Percentiles rank a stretch among this genome's conserved stretches.
Conservation (phyloP, 2,888 invertebrate genomes). For the Anorthoa munda region DNA sequence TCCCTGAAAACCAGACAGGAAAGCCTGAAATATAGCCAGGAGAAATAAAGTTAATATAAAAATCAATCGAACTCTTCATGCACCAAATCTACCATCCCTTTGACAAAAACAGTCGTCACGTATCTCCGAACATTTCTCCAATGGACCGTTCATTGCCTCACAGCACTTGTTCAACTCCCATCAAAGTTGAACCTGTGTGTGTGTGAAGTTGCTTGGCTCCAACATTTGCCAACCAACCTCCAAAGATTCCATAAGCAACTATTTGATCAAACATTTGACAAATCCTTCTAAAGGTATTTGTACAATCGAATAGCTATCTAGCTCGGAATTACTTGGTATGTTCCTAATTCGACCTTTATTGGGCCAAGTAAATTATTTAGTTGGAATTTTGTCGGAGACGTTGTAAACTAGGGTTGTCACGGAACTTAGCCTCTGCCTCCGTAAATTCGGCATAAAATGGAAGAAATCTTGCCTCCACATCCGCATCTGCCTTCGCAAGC, state of each 20-base stretch:
- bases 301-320: conserved; percentile 71
- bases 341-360: conserved; percentile 33
- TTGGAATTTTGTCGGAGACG: conserved; percentile 2
- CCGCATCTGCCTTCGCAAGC: background rate
- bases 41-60: background rate
- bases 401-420: background rate
- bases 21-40: no score
- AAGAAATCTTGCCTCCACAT: background rate
- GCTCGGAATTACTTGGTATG: conserved; percentile 64
- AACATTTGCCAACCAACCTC: conserved; percentile 59
- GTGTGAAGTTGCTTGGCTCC: conserved; percentile 48
- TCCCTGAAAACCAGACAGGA: background rate
- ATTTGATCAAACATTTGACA: conserved; percentile 73
- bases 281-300: conserved; percentile 71
- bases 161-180: conserved; percentile 5
- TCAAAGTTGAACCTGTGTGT: no score
- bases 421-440: background rate
- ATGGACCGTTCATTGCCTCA: no score
- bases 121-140: no score
- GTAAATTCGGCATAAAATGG: background rate
- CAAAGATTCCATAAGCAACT: conserved; percentile 51
- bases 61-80: background rate
- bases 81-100: background rate
- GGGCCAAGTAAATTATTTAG: background rate
- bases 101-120: background rate